Percentiles rank a stretch among this genome's conserved stretches.
Evolutionary conservation across 2,888 invertebrate genomes (phyloP).

Genomic region (Carpatolechia fugitivella): DNA sequence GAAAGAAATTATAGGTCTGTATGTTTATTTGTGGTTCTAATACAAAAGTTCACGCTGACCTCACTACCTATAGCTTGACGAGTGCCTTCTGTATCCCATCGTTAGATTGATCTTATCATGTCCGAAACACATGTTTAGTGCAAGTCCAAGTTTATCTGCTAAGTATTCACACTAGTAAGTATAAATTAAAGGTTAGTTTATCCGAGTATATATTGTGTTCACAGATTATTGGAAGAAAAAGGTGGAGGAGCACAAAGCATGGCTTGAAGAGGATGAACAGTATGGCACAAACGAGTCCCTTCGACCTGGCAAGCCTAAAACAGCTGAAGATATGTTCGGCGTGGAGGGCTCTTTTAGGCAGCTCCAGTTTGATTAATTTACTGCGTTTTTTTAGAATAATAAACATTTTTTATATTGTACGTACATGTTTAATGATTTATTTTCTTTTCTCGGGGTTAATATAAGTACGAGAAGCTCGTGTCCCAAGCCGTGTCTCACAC

Average conservation of each 20-base stretch:
- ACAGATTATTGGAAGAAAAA: slow-evolving; percentile 62
- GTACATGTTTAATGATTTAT: too few species aligned
- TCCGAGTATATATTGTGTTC: slow-evolving; percentile 13
- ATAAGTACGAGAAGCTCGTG: too few species aligned
- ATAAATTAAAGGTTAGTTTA: too few species aligned
- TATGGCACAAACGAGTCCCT: slow-evolving; percentile 76
- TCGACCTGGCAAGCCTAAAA: slow-evolving; percentile 76
- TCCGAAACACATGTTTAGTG: too few species aligned
- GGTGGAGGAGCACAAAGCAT: slow-evolving; percentile 65
- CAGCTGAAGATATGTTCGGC: slow-evolving; percentile 76
- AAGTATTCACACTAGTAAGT: too few species aligned
- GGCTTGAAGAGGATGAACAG: slow-evolving; percentile 72
- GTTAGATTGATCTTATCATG: too few species aligned
- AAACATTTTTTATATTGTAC: neutral
- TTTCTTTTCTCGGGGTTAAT: too few species aligned
- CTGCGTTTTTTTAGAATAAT: neutral
- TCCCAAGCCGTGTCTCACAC: too few species aligned
- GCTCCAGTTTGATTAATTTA: slow-evolving; percentile 56
- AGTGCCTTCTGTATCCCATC: too few species aligned
- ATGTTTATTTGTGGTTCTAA: neutral
- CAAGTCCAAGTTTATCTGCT: too few species aligned
- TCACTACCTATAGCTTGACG: too few species aligned
- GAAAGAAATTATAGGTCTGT: slow-evolving; percentile 57
- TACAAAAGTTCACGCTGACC: too few species aligned
- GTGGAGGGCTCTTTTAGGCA: slow-evolving; percentile 77